Base-by-base conservation (phyloP, 2,113 vertebrate genomes). In the Amphilophus citrinellus region DNA sequence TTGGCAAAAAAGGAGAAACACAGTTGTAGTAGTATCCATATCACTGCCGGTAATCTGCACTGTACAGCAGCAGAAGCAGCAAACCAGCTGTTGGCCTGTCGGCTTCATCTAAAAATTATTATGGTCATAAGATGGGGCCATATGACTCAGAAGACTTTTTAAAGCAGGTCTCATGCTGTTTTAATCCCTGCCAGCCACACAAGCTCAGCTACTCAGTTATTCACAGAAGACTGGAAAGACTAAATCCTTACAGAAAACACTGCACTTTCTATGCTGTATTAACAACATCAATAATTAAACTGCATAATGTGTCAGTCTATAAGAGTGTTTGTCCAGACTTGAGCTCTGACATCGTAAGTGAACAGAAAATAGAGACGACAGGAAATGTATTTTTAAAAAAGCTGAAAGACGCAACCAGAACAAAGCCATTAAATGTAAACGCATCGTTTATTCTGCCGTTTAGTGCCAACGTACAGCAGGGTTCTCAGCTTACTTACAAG, bases 91-190 rank as follows among this genome's bases (percentile, higher is more conserved):
- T n/a, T 20, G 27, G 44, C 44, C 50, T 6, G 14, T 56, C 0
- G 0, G 61, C 27, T 65, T 61, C 37, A 42, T 84, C 47, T 58
- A 60, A 85, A 86, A 56, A 73, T 61, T 57, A 47, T 44, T 63
- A 17, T 27, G 22, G 83, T 94, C 93, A 93, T 84, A 82, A 87
- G 91, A 94, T 90, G 8, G 14, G 42, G 18, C 63, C 94, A 92
- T 68, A 90, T 94, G 94, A 95, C 92, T 87, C 53, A 24, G 37
- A 73, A 47, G 15, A 39, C 65, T 42, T 66, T 71, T 78, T 79
- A 73, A 89, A 91, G 47, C 66, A 57, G 57, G 75, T 63, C 84
- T 84, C 88, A 83, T 73, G 84, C 61, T 0, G 59, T 73, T 65
- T 80, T 92, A 88, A 92, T 88, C 93, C 59, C 68, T 24, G 3